Evolutionary conservation across 2,888 invertebrate species (phyloP), one percentile per base, ranked within the genome.

Genomic region (Prostheceraeus crozeri): DNA sequence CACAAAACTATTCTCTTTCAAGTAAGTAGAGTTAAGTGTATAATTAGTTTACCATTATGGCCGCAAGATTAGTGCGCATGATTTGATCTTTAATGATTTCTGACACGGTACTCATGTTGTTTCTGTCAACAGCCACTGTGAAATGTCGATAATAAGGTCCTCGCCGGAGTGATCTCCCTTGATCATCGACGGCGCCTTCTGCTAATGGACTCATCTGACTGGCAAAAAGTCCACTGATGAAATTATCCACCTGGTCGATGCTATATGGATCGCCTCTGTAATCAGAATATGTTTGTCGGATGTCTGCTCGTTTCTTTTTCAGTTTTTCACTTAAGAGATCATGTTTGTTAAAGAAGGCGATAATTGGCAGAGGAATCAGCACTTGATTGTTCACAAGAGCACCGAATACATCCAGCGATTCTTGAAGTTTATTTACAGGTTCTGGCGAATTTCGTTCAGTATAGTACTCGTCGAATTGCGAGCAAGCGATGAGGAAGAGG

Each of bases 401-500:
- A 28, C 56, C 54, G 55, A 58, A 58, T 10, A 58, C 58, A 19
- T 27, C 31, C 33, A 58, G 19, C 3, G 58, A 51, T 33, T 58
- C 58, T 4, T 27, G 48, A 6, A 58, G 25, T 33, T 58, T 58
- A 54, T 58, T 58, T n/a, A 51, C 16, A 57, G 25, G 35, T 27
- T 56, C 51, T 31, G 30, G 19, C 16, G 58, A 31, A 8, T 30
- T 27, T 31, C 55, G 23, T 28, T 58, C 58, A 27, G 55, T 30
- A 27, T 58, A 58, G 55, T 19, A 33, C 21, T 58, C 58, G 33
- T 58, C 58, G 31, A 56, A 58, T 31, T 58, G 58, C 30, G 53
- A 57, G 23, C 54, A 58, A 23, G 58, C 58, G 31, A 58, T 57
- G 2, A 58, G 58, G 25, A 58, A 58, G 14, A 58, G 55, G 31